phyloP scores from a whole-genome alignment of 2,797 vertebrate genomes.

The Mastacembelus armatus region DNA sequence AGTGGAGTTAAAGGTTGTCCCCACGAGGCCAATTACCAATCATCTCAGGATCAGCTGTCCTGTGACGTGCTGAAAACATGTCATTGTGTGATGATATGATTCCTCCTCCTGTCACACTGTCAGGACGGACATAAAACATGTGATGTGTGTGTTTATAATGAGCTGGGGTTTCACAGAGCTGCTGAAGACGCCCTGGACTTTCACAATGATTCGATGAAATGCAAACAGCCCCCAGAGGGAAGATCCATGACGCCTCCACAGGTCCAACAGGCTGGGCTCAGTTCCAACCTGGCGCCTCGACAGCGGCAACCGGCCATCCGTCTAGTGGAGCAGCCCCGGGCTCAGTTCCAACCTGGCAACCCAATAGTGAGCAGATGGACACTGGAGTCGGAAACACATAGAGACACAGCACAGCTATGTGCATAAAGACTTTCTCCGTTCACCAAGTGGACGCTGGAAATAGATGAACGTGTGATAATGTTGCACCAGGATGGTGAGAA shows the following conservation, averaged over 20 bases:
- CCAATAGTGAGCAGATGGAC: neutral
- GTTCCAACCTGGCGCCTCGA: neutral
- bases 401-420: neutral
- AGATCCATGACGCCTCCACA: neutral
- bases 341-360: constrained; percentile 26
- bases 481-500: neutral
- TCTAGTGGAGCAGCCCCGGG: neutral
- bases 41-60: no score
- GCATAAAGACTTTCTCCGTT: neutral
- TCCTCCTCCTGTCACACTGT: no score
- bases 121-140: no score
- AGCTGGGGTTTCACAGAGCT: no score
- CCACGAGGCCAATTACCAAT: no score
- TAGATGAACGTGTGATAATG: neutral
- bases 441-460: neutral
- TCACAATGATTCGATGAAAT: constrained; percentile 4
- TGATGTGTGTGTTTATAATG: no score
- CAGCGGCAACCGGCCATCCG: neutral
- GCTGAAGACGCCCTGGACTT: neutral
- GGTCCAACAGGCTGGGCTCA: neutral
- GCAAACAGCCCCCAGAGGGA: neutral
- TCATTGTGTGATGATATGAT: no score
- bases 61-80: no score
- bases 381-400: neutral
- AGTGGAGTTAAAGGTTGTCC: no score